phyloP scores from a whole-genome alignment of 1,140 invertebrate genomes.

The Bacillus rossius region DNA sequence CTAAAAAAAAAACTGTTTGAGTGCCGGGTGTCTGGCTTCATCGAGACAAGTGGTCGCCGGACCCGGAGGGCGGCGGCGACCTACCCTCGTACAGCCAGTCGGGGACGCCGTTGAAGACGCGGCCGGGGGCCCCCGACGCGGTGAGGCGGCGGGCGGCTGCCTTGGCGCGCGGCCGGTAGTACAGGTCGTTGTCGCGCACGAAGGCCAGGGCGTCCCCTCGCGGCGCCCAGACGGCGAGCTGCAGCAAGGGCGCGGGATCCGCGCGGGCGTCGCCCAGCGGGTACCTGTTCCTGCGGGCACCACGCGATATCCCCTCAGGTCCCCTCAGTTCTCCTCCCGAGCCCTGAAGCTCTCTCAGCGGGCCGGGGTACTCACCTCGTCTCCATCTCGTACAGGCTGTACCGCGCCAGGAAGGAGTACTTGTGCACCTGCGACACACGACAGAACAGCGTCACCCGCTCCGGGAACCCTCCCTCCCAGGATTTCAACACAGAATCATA shows the following conservation, averaged over 20 bases:
- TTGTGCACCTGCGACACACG: slow-evolving; percentile 35
- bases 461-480: too few relatives aligned
- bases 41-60: too few relatives aligned
- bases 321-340: too few relatives aligned
- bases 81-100: slow-evolving; percentile 78
- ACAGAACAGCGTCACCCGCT: not conserved
- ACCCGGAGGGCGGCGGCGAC: too few relatives aligned
- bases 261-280: slow-evolving; percentile 56
- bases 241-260: slow-evolving; percentile 53
- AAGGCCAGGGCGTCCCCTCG: slow-evolving; percentile 42
- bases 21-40: too few relatives aligned
- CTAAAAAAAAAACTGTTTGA: too few relatives aligned
- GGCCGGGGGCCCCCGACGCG: slow-evolving; percentile 33
- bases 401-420: slow-evolving; percentile 58
- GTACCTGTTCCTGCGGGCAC: slow-evolving; percentile 3
- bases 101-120: slow-evolving; percentile 66
- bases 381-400: slow-evolving; percentile 68
- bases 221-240: slow-evolving; percentile 46
- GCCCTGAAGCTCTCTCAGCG: too few relatives aligned
- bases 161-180: slow-evolving; percentile 39
- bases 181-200: slow-evolving; percentile 50
- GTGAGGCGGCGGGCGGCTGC: slow-evolving; percentile 32
- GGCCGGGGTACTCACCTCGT: slow-evolving; percentile 63
- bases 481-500: too few relatives aligned
- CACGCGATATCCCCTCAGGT: too few relatives aligned